Percentiles rank a stretch among this genome's conserved stretches.
These are phyloP conservation scores for Opisthocomus hoazin DNA, from an alignment of 2,113 vertebrate species.

Conservation along the genomic window DNA sequence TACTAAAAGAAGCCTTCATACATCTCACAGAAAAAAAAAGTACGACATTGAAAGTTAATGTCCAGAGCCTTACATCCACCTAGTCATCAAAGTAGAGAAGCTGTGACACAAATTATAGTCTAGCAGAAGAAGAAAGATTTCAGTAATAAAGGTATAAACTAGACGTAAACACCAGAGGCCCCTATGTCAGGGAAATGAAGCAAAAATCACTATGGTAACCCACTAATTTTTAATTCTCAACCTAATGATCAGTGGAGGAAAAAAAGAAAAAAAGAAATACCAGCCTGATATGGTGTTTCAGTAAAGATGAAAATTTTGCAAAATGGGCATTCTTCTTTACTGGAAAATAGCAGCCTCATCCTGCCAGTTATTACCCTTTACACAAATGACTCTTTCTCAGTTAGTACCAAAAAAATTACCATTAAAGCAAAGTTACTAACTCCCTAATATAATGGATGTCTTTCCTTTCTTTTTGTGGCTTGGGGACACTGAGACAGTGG, in stretches of 20 bases:
- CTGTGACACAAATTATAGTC: background rate
- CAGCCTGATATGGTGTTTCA: background rate
- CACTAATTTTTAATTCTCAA: slow-evolving; percentile 45
- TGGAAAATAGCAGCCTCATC: background rate
- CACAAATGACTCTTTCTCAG: background rate
- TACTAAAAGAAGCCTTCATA: slow-evolving; percentile 29
- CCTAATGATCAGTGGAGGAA: slow-evolving; percentile 21
- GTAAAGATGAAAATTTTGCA: background rate
- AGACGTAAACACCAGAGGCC: slow-evolving; percentile 40
- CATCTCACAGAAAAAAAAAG: background rate
- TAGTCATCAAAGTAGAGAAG: slow-evolving; percentile 8
- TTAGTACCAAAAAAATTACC: background rate
- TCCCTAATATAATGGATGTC: background rate
- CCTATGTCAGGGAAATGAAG: slow-evolving; percentile 3
- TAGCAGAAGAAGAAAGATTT: background rate
- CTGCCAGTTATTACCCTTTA: background rate
- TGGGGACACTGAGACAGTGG: background rate
- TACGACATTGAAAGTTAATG: background rate
- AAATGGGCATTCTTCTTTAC: background rate
- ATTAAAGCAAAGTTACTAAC: background rate
- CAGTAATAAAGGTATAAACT: slow-evolving; percentile 13
- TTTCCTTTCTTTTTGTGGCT: background rate
- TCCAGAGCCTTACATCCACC: background rate
- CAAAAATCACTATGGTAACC: slow-evolving; percentile 60
- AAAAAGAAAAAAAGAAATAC: slow-evolving; percentile 26